A percentile compares a stretch with the other conserved stretches of the same genome.
These are phyloP conservation scores for Periophthalmus magnuspinnatus DNA, from an alignment of 2,797 vertebrate species.

Conservation along the genomic window DNA sequence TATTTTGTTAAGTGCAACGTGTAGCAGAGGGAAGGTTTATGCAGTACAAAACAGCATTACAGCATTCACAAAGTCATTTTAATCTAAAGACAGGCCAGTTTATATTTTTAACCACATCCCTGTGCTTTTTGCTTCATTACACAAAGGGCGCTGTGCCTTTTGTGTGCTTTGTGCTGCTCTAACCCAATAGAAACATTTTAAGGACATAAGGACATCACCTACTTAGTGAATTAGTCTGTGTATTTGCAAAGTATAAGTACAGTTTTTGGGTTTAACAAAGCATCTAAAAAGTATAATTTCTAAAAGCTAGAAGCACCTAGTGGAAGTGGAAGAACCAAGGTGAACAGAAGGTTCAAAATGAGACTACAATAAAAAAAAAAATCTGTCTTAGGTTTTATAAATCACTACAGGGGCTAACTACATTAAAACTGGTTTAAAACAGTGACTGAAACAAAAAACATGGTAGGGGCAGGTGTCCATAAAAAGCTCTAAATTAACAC, in stretches of 20 bases:
- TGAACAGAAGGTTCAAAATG: no score
- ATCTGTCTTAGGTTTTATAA: no score
- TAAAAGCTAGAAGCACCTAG: background rate
- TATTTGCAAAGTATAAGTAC: background rate
- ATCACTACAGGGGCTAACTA: no score
- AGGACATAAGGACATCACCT: conserved; percentile 10
- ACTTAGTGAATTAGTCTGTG: conserved; percentile 5
- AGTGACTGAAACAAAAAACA: no score
- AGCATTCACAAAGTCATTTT: background rate
- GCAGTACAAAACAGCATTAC: background rate
- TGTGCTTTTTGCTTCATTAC: conserved; percentile 17
- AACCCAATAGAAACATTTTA: conserved; percentile 8
- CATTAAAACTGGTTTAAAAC: no score
- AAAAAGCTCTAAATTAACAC: no score
- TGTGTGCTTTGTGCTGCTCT: conserved; percentile 15
- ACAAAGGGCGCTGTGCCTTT: conserved; percentile 12
- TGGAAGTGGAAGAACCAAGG: background rate
- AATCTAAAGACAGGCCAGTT: conserved; percentile 15
- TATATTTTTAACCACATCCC: background rate
- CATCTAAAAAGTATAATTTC: background rate
- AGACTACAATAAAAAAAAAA: no score
- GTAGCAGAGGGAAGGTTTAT: background rate
- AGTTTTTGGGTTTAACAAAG: background rate
- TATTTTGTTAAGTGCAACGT: background rate
- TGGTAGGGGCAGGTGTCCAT: no score